Conservation (phyloP, 2,888 invertebrate species). For the Melanostoma mellinum region DNA sequence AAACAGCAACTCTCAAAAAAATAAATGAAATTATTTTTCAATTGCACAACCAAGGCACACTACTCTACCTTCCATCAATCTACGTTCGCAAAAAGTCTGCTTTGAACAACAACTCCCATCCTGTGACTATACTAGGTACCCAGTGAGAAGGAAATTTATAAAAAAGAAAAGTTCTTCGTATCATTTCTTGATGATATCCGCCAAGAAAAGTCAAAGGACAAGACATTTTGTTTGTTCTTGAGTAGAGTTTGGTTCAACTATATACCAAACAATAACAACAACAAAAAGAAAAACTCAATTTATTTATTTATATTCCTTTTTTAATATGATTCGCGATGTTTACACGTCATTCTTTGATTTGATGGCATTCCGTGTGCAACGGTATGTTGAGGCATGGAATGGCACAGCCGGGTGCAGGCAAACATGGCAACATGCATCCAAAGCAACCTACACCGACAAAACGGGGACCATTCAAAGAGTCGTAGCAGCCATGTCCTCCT, state of each 20-base stretch:
- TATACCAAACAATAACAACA: conserved; percentile 16
- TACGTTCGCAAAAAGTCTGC: conserved; percentile 35
- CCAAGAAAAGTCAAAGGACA: conserved; percentile 42
- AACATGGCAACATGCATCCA: conserved; percentile 52
- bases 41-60: too few relatives aligned
- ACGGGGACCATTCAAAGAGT: conserved; percentile 53
- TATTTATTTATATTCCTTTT: conserved; percentile 62
- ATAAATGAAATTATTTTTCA: too few relatives aligned
- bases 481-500: conserved; percentile 2
- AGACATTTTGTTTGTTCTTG: conserved; percentile 20
- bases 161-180: conserved; percentile 27
- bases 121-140: too few relatives aligned
- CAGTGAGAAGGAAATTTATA: conserved; percentile 7
- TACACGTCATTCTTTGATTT: conserved; percentile 68
- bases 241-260: conserved; percentile 27
- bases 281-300: conserved; percentile 50
- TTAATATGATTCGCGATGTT: conserved; percentile 69
- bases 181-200: conserved; percentile 14
- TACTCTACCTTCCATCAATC: conserved; percentile 19
- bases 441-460: conserved; percentile 5
- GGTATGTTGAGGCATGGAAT: conserved; percentile 29
- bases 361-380: conserved; percentile 64
- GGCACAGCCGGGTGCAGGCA: conserved; percentile 53
- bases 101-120: background rate
- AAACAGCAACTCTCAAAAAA: too few relatives aligned